Base-by-base conservation (phyloP, 92 coral and sea anemone species). In the Actinernus sp. region DNA sequence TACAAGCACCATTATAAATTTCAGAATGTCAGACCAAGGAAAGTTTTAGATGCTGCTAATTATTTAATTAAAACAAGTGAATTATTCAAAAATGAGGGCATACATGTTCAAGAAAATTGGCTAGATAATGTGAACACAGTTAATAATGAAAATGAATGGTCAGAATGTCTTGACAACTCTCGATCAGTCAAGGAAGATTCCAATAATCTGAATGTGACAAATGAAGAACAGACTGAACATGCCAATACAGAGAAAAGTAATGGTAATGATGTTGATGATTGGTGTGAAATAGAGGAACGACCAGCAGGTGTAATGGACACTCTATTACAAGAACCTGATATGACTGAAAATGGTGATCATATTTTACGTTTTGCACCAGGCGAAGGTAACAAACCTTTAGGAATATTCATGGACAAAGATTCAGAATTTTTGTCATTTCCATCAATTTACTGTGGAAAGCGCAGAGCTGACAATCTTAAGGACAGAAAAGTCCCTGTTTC, bases 341-440 rank as follows among this genome's bases (percentile, higher is more conserved):
- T n/a, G n/a, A n/a, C n/a, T n/a, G n/a, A n/a, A n/a, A n/a, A n/a
- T n/a, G n/a, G n/a, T n/a, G n/a, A n/a, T n/a, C n/a, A n/a, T n/a
- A n/a, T n/a, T n/a, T n/a, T n/a, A 3, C 64, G 77, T 49, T 85
- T 85, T 85, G 87, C 92, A 49, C 78, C 92, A 37, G 92, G 92
- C 6, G 83, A 86, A 59, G 87, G 83, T 39, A 86, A 86, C 50
- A 79, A 48, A 79, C 92, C 92, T 32, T 26, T 86, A 26, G 87
- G 92, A 0, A 58, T 71, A 23, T 73, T 85, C 43, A 71, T 62
- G 71, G 79, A 68, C 41, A 73, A 58, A 28, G 77, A 74, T 13
- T 74, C 88, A 7, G 73, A 82, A 39, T 65, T 34, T 31, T 58
- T 88, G 53, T 58, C 90, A 39, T 88, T 83, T 55, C 87, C 93